Percentiles rank a stretch among this genome's conserved stretches.
Evolutionary conservation across 2,113 vertebrate genomes (phyloP).

Genomic region (Atlantisia rogersi): DNA sequence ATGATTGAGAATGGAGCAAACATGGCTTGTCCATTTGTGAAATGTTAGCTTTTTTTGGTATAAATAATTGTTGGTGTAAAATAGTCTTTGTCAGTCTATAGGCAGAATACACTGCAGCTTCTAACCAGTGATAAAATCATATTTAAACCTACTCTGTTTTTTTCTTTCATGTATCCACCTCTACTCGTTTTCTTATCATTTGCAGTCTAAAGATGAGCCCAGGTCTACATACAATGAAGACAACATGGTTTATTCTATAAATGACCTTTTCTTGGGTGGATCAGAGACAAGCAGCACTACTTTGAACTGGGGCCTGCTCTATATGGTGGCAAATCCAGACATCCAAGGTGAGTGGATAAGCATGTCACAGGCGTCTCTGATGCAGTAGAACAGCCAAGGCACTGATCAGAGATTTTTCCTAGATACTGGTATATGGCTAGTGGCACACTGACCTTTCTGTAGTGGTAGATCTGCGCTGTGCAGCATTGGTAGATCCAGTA

Average conservation of each 20-base stretch:
- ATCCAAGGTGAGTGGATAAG: slow-evolving; percentile 62
- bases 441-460: background rate
- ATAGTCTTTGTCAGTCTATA: background rate
- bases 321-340: slow-evolving; percentile 70
- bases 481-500: background rate
- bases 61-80: background rate
- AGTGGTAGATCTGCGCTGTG: background rate
- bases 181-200: background rate
- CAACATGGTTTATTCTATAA: slow-evolving; percentile 72
- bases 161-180: background rate
- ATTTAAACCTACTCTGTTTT: background rate
- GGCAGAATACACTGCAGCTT: background rate
- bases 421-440: background rate
- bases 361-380: background rate
- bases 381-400: background rate
- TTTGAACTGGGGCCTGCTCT: slow-evolving; percentile 75
- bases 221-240: slow-evolving; percentile 70
- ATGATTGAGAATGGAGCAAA: background rate
- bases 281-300: slow-evolving; percentile 77
- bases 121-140: background rate
- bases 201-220: slow-evolving; percentile 58
- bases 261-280: slow-evolving; percentile 79
- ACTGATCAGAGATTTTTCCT: background rate
- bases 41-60: background rate
- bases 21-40: background rate